Evolutionary conservation across 2,113 vertebrate species (phyloP).

Genomic region (Myotis davidii): DNA sequence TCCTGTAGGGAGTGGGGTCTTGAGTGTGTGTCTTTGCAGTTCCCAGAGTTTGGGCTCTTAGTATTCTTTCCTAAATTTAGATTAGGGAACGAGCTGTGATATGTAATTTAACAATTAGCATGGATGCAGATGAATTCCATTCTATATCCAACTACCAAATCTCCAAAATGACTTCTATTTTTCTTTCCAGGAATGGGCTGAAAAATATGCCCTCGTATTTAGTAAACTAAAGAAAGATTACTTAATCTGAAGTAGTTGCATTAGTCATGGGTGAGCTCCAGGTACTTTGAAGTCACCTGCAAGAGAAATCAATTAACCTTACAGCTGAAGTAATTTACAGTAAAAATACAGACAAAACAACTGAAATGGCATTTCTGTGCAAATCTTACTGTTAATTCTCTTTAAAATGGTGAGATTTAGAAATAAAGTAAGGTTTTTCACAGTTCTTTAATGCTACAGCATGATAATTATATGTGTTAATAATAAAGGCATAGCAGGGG

Average conservation of each 20-base stretch:
- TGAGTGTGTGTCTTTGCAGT: background rate
- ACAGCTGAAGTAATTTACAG: conserved; percentile 81
- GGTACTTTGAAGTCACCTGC: conserved; percentile 78
- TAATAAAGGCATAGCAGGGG: conserved; percentile 70
- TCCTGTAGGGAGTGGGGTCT: rapidly evolving
- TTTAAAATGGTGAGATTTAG: conserved; percentile 49
- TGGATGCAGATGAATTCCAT: background rate
- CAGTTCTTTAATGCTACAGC: conserved; percentile 46
- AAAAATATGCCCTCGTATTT: conserved; percentile 69
- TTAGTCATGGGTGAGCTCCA: conserved; percentile 80
- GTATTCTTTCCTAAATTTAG: background rate
- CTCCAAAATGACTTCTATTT: conserved; percentile 46
- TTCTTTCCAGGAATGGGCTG: conserved; percentile 58
- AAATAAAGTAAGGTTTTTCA: conserved; percentile 60
- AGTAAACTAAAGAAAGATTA: conserved; percentile 78
- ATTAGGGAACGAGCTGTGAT: conserved; percentile 15
- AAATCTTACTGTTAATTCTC: background rate
- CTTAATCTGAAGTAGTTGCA: conserved; percentile 80
- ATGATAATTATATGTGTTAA: conserved; percentile 73
- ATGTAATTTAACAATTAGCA: conserved; percentile 37
- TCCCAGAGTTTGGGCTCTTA: background rate
- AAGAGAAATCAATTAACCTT: conserved; percentile 83
- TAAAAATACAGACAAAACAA: conserved; percentile 75
- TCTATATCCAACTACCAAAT: conserved; percentile 4
- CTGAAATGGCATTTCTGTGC: conserved; percentile 70